Evolutionary conservation across 2,113 vertebrate genomes (phyloP).

Genomic region (Scalopus aquaticus): DNA sequence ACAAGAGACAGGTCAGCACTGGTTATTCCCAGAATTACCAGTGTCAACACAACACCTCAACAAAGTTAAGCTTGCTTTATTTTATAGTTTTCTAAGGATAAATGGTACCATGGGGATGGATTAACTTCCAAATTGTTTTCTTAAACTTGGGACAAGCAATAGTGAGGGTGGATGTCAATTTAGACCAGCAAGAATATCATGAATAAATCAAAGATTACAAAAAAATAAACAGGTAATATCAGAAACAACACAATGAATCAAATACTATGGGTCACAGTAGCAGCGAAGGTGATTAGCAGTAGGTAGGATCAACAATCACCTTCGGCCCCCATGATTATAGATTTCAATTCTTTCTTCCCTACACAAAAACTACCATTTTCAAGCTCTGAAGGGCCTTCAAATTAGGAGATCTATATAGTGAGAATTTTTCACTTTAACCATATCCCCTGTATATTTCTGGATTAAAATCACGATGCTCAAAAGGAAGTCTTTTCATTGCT

Average conservation of each 20-base stretch:
- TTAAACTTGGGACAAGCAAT: background rate
- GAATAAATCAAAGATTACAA: background rate
- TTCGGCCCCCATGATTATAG: background rate
- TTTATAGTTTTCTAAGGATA: background rate
- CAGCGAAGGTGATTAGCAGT: background rate
- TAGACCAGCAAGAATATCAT: background rate
- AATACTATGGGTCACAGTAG: background rate
- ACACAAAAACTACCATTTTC: background rate
- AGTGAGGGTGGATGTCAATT: background rate
- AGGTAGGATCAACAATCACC: background rate
- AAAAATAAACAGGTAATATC: background rate
- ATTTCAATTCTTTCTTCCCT: background rate
- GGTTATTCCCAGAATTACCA: background rate
- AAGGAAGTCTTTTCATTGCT: background rate
- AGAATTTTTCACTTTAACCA: background rate
- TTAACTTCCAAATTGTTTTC: background rate
- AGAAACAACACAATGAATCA: background rate
- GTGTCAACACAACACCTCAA: background rate
- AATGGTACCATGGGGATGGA: background rate
- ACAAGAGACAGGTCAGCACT: background rate
- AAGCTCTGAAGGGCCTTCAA: background rate
- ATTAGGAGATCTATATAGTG: background rate
- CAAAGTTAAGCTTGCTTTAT: background rate
- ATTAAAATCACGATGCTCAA: conserved; percentile 6
- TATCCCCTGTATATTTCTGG: background rate